phyloP scores from a whole-genome alignment of 2,888 invertebrate species.

The Resseliella maxima region DNA sequence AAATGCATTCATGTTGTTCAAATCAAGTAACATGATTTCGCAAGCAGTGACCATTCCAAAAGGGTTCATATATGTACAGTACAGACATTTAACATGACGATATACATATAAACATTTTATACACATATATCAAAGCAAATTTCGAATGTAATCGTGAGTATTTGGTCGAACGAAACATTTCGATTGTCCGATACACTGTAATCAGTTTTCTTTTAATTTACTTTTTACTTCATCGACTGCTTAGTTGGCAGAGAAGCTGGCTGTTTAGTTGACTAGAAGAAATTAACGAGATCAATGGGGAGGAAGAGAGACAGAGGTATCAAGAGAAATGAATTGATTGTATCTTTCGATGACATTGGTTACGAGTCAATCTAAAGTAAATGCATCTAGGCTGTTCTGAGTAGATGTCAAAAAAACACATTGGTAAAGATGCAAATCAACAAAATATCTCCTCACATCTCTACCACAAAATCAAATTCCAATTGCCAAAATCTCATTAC shows the following conservation, averaged over 20 bases:
- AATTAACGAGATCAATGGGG: neutral
- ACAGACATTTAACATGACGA: neutral
- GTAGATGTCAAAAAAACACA: constrained; percentile 40
- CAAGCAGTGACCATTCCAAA: neutral
- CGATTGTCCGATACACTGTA: constrained; percentile 34
- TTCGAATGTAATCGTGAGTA: constrained; percentile 10
- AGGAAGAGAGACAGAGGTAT: neutral
- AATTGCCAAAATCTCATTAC: constrained; percentile 14
- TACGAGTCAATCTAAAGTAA: constrained; percentile 45
- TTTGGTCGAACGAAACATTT: neutral
- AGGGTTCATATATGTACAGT: neutral
- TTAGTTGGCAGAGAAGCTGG: neutral
- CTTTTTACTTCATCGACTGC: neutral
- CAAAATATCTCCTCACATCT: neutral
- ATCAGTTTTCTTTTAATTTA: constrained; percentile 39
- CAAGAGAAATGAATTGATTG: constrained; percentile 22
- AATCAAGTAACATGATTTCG: constrained; percentile 46
- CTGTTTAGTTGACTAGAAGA: too few relatives aligned
- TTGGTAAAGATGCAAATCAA: constrained; percentile 34
- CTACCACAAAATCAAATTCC: neutral
- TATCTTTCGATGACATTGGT: constrained; percentile 41
- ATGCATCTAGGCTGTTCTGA: neutral
- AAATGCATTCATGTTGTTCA: constrained; percentile 8
- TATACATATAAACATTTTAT: neutral
- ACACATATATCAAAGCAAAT: neutral